These are phyloP conservation scores for Oeneis ivallda DNA, from an alignment of 2,888 invertebrate genomes.

Conservation along the genomic window DNA sequence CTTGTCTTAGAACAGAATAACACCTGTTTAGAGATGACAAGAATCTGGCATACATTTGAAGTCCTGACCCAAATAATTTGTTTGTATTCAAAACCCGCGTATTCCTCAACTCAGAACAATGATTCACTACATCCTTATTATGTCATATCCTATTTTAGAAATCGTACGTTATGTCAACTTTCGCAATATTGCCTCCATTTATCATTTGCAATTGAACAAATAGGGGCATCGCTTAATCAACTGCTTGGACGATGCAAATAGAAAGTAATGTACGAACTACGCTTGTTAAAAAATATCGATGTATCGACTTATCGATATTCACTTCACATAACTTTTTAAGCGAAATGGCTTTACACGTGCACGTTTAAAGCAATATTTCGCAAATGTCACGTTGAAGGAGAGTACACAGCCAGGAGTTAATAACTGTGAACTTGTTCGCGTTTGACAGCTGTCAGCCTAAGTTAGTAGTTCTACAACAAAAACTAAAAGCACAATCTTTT, in stretches of 20 bases:
- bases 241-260: constrained; percentile 59
- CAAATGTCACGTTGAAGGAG: too few relatives aligned
- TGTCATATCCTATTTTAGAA: constrained; percentile 77
- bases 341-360: too few relatives aligned
- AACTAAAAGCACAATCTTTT: too few relatives aligned
- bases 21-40: constrained; percentile 21
- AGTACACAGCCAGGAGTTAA: too few relatives aligned
- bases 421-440: too few relatives aligned
- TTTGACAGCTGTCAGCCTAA: too few relatives aligned
- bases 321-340: too few relatives aligned
- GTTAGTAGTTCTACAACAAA: too few relatives aligned
- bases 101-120: constrained; percentile 44
- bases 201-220: constrained; percentile 66
- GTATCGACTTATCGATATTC: too few relatives aligned
- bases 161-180: constrained; percentile 58
- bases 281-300: too few relatives aligned
- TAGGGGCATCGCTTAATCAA: constrained; percentile 65
- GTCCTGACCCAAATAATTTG: constrained; percentile 42
- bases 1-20: constrained; percentile 14
- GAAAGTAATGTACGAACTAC: constrained; percentile 30
- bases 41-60: constrained; percentile 37
- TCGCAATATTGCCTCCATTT: constrained; percentile 61
- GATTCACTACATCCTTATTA: constrained; percentile 55
- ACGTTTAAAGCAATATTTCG: too few relatives aligned
- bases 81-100: constrained; percentile 40